Base-by-base conservation (phyloP, 2,113 vertebrate species). In the Nettapus auritus region DNA sequence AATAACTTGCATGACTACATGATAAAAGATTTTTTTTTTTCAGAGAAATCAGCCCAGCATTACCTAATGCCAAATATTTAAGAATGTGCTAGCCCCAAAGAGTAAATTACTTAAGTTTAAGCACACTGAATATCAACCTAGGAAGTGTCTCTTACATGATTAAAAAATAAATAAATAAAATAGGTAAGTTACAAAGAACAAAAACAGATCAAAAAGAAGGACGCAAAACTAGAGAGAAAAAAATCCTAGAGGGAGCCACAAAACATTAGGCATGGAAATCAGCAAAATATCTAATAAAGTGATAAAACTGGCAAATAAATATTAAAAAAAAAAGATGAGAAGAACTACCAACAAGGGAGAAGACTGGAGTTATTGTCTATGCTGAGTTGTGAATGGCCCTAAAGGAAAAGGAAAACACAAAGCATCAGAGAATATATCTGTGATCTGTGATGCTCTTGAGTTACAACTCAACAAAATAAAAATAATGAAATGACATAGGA, bases 221-320 rank as follows among this genome's bases (percentile, higher is more conserved):
- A 46, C 71, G 20, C 19, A 82, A 68, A 93, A 79, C 48, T 55
- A 63, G 44, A 80, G 46, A 85, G 53, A 69, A 7, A 86, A 86
- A 88, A 71, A 46, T 38, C 19, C 80, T 73, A 56, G 10, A 22
- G 50, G 53, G 66, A 93, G 68, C 28, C 64, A 31, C 38, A 90
- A 92, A 81, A 78, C 28, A 86, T 86, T 55, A 66, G 38, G 19
- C 40, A 86, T 44, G 38, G 44, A 85, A 86, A 90, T 90, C 56
- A 62, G 29, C n/a, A 94, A 93, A 93, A 69, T 73, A 92, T 48
- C 62, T 81, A 94, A 92, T 55, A 68, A 83, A 90, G 40, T 76
- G 53, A 89, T 86, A 84, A 86, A 82, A n/a, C 21, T 82, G 80
- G 7, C 22, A 48, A 31, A 3, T 25, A n/a, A 87, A 75, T 22